Base-by-base conservation (phyloP, 2,888 invertebrate genomes). In the Lasioglossum malachurum region DNA sequence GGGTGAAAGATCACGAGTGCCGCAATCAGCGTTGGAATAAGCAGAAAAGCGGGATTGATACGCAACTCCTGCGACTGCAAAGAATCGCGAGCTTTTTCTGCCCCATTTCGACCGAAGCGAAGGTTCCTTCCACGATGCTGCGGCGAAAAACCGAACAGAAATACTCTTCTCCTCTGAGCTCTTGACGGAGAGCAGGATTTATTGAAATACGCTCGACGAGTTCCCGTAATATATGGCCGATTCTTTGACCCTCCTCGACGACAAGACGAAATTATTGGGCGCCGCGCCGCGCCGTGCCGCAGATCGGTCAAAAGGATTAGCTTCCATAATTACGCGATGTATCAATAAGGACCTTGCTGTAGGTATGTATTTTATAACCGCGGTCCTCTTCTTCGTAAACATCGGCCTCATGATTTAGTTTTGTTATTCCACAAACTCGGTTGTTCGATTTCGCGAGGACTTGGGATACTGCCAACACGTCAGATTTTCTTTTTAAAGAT, bases 131-230 rank as follows among this genome's bases (percentile, higher is more conserved):
- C 10, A 7, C 16, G 64, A 64, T 31, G 35, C 8, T 35, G 69
- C 38, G 38, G 12, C 38, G 69, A 38, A 23, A 69, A 69, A 23
- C 38, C 8, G 49, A 23, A 35, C 4, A 12, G 23, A 69, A 69
- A 64, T 14, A 31, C 31, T 49, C 49, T 49, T 4, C 14, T 4
- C 10, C 57, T 12, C 1, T 14, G 60, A 60, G 16, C 19, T 3
- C 67, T 16, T 19, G 31, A 16, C 35, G 16, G 67, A 16, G 8
- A 23, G 31, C 7, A 38, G 35, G 69, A 69, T 69, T 38, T 69
- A 69, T 69, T 69, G 69, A 69, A 69, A 69, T 69, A 23, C 38
- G 69, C 35, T 69, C 69, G 23, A 10, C 38, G 69, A 35, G 67
- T 38, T 38, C 31, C 10, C 10, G 69, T 38, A 69, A 69, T 69